phyloP scores from a whole-genome alignment of 2,113 vertebrate genomes.

The Paradoxurus hermaphroditus region DNA sequence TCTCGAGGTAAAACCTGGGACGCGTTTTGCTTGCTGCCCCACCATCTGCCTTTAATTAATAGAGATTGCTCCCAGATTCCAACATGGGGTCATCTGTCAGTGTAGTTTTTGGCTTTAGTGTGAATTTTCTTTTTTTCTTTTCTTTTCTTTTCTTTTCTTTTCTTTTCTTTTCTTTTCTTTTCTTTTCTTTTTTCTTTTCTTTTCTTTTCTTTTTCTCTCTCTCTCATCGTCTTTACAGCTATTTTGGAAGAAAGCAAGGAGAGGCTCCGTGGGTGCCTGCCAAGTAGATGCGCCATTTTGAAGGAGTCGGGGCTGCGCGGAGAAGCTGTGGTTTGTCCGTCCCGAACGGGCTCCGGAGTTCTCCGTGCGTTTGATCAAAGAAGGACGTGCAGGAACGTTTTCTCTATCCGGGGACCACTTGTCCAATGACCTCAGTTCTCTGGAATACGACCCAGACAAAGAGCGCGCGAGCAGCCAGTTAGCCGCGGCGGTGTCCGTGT shows the following conservation, averaged over 20 bases:
- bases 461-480: neutral
- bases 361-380: neutral
- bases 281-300: conserved; percentile 48
- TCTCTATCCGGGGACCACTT: neutral
- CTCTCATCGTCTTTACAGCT: conserved; percentile 55
- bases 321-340: neutral
- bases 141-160: too few relatives aligned
- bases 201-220: too few relatives aligned
- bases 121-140: conserved; percentile 50
- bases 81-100: conserved; percentile 64
- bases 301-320: neutral
- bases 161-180: too few relatives aligned
- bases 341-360: neutral
- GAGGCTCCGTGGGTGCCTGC: neutral
- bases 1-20: conserved; percentile 57
- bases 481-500: neutral
- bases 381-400: neutral
- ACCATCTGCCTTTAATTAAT: conserved; percentile 74
- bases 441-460: neutral
- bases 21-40: conserved; percentile 42
- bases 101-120: conserved; percentile 53
- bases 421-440: conserved; percentile 15
- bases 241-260: conserved; percentile 50
- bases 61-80: conserved; percentile 73
- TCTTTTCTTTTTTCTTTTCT: conserved; percentile 19